phyloP scores from a whole-genome alignment of 2,113 vertebrate genomes.

The Pituophis catenifer region DNA sequence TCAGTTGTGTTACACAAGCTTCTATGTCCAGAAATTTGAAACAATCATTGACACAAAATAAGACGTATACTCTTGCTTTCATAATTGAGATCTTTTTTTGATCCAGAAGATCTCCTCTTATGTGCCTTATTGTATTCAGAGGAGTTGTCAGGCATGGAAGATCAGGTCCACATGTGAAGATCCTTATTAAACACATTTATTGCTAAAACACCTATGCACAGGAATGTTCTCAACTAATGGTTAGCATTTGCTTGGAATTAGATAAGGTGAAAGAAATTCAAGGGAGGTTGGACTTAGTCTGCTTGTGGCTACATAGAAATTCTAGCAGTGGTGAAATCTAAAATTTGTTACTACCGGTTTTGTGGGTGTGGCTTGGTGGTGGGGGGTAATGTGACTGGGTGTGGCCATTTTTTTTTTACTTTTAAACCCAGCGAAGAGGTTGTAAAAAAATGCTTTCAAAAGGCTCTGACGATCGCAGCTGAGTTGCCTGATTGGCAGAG shows the following conservation, averaged over 20 bases:
- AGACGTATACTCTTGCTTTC: neutral
- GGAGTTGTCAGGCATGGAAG: neutral
- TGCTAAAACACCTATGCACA: neutral
- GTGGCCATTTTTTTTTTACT: too few species aligned
- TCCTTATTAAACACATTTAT: neutral
- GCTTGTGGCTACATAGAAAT: neutral
- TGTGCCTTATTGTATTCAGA: neutral
- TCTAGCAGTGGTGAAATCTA: too few species aligned
- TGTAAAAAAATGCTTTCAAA: too few species aligned
- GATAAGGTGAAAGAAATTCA: neutral
- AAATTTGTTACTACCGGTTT: too few species aligned
- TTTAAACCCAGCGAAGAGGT: too few species aligned
- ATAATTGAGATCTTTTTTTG: neutral
- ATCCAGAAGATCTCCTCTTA: neutral
- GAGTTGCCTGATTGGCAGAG: too few species aligned
- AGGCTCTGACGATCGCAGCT: too few species aligned
- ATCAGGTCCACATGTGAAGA: neutral
- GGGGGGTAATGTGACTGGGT: too few species aligned
- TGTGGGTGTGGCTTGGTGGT: too few species aligned
- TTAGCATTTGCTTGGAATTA: neutral
- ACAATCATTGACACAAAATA: neutral
- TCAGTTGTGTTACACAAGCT: neutral
- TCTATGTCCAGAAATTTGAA: neutral
- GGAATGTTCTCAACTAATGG: neutral
- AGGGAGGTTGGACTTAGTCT: neutral